Evolutionary conservation across 1,140 invertebrate species (phyloP).

Genomic region (Zaprionus vittiger): DNA sequence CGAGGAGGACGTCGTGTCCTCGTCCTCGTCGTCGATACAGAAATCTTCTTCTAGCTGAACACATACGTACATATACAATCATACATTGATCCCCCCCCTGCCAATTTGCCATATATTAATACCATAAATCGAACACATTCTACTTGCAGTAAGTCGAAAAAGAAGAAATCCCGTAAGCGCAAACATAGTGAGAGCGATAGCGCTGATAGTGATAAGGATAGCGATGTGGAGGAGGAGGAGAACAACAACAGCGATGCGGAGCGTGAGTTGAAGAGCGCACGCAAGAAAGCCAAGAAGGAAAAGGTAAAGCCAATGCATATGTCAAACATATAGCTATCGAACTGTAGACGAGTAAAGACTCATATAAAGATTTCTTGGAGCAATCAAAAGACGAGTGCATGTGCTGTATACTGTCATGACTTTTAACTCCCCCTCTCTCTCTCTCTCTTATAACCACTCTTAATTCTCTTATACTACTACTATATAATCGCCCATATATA

Average conservation of each 20-base stretch:
- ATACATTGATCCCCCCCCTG: not conserved
- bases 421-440: constrained; percentile 6
- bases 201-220: constrained; percentile 70
- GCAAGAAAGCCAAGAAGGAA: constrained; percentile 85
- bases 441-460: constrained; percentile 27
- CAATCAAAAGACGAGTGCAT: constrained; percentile 9
- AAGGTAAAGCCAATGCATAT: constrained; percentile 84
- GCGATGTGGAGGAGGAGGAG: constrained; percentile 85
- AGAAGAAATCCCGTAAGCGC: constrained; percentile 85
- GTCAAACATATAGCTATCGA: not conserved
- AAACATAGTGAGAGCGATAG: constrained; percentile 82
- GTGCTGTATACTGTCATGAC: constrained; percentile 23
- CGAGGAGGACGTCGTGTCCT: constrained; percentile 1
- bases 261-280: constrained; percentile 70
- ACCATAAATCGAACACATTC: constrained; percentile 28
- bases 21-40: not conserved
- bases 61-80: not conserved
- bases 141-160: constrained; percentile 85
- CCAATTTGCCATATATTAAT: constrained; percentile 12
- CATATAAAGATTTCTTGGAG: not conserved
- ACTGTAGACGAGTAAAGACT: not conserved
- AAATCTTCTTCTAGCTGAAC: constrained; percentile 1
- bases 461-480: constrained; percentile 16
- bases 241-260: constrained; percentile 84
- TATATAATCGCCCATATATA: constrained; percentile 29